Evolutionary conservation across 2,888 invertebrate genomes (phyloP), one percentile per base, ranked within the genome.

Genomic region (Folsomia manolachei): DNA sequence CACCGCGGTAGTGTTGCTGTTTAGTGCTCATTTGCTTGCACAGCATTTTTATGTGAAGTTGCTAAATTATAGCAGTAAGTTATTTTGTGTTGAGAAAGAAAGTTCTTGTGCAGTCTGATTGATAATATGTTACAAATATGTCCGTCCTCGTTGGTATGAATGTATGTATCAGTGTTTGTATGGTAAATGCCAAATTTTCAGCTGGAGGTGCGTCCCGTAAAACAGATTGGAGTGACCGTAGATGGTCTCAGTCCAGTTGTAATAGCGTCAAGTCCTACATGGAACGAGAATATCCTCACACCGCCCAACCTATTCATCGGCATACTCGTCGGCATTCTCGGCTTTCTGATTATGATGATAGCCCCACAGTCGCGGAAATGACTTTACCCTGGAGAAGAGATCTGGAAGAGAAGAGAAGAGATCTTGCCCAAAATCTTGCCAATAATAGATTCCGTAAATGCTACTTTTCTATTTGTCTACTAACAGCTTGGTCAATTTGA

Each of bases 341-440:
- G 69, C 69, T 63, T 65, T 76, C 71, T 61, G 79, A 79, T 69
- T 77, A 70, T 62, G 81, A 81, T 72, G 81, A 81, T 60, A 78
- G 73, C 27, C 79, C 79, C 2, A 79, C 79, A 1, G 53, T 77
- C 27, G 75, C 78, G 52, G 81, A 81, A 72, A 67, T 74, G 19
- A 75, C 75, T 66, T 74, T 81, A 61, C 81, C 81, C 66, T 81
- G 81, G 81, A 77, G 79, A 74, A 73, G 81, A 70, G 80, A 80
- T 69, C 64, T 27, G 52, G n/a, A n/a, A n/a, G n/a, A n/a, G n/a
- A n/a, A n/a, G n/a, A n/a, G n/a, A n/a, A n/a, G n/a, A n/a, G 68
- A 63, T 65, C 63, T 63, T 61, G 69, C 69, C 26, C 52, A 64
- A 24, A 63, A 39, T 27, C 18, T 71, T 64, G 72, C 53, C 56